These are phyloP conservation scores for Fundulus diaphanus DNA, from an alignment of 2,797 vertebrate genomes.

Conservation along the genomic window DNA sequence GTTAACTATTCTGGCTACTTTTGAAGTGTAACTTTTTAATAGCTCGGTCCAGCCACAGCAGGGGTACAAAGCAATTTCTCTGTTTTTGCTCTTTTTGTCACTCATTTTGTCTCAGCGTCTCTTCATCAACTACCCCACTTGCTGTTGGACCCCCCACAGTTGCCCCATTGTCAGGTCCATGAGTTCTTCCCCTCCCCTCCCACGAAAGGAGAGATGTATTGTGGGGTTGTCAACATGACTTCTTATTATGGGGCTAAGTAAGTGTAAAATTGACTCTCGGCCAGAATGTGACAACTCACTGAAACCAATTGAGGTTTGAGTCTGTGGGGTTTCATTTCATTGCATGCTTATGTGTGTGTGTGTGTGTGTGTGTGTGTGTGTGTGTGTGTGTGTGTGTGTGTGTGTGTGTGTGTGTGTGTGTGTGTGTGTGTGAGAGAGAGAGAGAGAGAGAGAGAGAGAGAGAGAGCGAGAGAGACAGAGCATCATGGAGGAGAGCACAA, in stretches of 20 bases:
- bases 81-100: constrained; percentile 14
- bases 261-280: constrained; percentile 76
- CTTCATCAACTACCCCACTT: constrained; percentile 27
- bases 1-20: not conserved
- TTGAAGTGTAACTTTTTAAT: not conserved
- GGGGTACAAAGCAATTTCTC: constrained; percentile 2
- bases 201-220: constrained; percentile 50
- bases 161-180: constrained; percentile 11
- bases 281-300: constrained; percentile 62
- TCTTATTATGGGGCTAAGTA: constrained; percentile 71
- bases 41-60: not conserved
- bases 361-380: constrained; percentile 9
- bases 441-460: too few relatives aligned
- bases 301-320: constrained; percentile 57
- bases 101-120: constrained; percentile 15
- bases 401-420: not conserved
- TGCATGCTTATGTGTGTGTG: constrained; percentile 7
- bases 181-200: constrained; percentile 20
- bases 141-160: constrained; percentile 5
- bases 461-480: not conserved
- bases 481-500: not conserved
- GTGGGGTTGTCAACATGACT: constrained; percentile 69
- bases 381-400: not conserved
- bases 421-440: not conserved
- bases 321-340: constrained; percentile 32